Percentiles rank a stretch among this genome's conserved stretches.
phyloP scores from a whole-genome alignment of 2,113 vertebrate species.

The Geococcyx californianus region DNA sequence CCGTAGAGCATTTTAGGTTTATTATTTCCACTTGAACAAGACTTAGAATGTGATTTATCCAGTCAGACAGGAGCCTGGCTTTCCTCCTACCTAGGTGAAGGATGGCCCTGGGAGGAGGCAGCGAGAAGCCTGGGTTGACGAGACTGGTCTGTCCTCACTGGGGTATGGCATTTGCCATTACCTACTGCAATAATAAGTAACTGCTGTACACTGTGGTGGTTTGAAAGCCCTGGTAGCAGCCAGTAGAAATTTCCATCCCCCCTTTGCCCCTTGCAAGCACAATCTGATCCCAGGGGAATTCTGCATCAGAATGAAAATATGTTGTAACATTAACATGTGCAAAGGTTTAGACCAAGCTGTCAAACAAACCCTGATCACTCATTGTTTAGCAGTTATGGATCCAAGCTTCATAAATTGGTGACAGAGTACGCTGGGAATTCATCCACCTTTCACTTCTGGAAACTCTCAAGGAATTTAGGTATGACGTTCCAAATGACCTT shows the following conservation, averaged over 20 bases:
- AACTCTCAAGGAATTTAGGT: background rate
- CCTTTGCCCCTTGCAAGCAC: background rate
- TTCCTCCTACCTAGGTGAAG: background rate
- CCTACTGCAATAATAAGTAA: background rate
- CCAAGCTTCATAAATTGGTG: background rate
- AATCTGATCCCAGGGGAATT: background rate
- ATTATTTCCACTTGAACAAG: background rate
- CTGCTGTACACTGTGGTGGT: background rate
- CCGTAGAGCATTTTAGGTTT: background rate
- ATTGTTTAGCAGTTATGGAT: conserved; percentile 21
- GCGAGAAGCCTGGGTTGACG: background rate
- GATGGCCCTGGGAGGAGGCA: background rate
- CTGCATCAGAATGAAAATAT: background rate
- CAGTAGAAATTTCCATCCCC: background rate
- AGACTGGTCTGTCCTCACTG: background rate
- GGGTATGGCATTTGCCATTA: background rate
- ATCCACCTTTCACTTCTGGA: conserved; percentile 22
- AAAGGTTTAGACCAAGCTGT: conserved; percentile 18
- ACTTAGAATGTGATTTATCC: background rate
- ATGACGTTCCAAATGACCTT: background rate
- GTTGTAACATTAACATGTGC: background rate
- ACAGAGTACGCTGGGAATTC: background rate
- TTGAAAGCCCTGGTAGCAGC: background rate
- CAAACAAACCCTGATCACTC: conserved; percentile 39
- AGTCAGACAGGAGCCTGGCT: background rate